Evolutionary conservation across 2,113 vertebrate genomes (phyloP), one percentile per base, ranked within the genome.

Genomic region (Gobius niger): DNA sequence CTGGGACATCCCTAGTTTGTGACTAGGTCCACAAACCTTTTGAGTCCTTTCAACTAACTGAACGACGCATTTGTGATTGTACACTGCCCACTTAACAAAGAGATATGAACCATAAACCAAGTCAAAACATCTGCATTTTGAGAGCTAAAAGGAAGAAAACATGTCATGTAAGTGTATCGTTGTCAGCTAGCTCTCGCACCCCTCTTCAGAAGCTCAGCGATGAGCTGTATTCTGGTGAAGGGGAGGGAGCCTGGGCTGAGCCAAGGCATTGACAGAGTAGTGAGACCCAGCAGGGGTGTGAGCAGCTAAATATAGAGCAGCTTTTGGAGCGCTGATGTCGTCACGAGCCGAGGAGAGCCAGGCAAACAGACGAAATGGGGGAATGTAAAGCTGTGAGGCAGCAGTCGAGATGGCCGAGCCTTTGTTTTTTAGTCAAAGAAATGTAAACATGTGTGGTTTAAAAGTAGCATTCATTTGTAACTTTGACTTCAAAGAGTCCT

Each of bases 301-400:
- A 85, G 83, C 71, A 51, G 85, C 91, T 94, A 92, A 90, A 93
- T 93, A 92, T 94, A 93, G 91, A 85, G 80, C 40, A 34, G 87
- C 74, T 80, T 90, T 88, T 88, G 70, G 84, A 88, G 85, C 65
- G 65, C 77, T 92, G 90, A 88, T 93, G 92, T 93, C 92, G 91
- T 93, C 91, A 91, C 90, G 61, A 76, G 73, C 82, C 77, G 83
- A 66, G 77, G 70, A 77, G 82, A 82, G 54, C 57, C 67, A 86
- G 67, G 62, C 75, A 80, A 82, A 88, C 56, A 19, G 57, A 73
- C 52, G 13, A 57, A 72, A 70, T 67, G 72, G 72, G 68, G 65
- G 67, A 64, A 68, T 77, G 75, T 81, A 65, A 65, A 60, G 62
- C 72, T 83, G 42, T 19, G 73, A 82, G 46, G 69, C 78, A 54